Evolutionary conservation across 2,888 invertebrate genomes (phyloP).

Genomic region (Erebia palarica): DNA sequence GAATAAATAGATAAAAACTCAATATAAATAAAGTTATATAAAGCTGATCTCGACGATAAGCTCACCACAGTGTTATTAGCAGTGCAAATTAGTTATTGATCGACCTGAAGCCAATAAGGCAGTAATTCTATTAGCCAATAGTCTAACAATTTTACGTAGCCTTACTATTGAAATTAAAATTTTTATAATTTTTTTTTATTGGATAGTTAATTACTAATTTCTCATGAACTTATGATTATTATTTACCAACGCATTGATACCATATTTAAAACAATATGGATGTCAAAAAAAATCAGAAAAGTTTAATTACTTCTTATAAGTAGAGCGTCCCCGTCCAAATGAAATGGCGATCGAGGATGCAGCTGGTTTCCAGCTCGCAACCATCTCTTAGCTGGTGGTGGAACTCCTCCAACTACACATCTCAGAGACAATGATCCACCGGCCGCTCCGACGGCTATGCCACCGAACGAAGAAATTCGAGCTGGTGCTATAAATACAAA

Average conservation of each 20-base stretch:
- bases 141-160: neutral
- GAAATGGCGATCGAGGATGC: slow-evolving; percentile 84
- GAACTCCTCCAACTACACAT: slow-evolving; percentile 89
- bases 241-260: no score
- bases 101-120: neutral
- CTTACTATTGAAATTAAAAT: neutral
- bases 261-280: no score
- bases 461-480: slow-evolving; percentile 92
- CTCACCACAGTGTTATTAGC: slow-evolving; percentile 9
- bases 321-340: slow-evolving; percentile 85
- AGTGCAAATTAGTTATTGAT: slow-evolving; percentile 10
- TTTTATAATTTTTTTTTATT: no score
- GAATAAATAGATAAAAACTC: slow-evolving; percentile 2
- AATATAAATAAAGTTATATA: neutral
- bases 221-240: no score
- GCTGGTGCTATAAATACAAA: slow-evolving; percentile 85
- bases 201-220: neutral
- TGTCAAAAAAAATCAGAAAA: neutral
- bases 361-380: slow-evolving; percentile 85
- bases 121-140: neutral
- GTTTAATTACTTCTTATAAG: slow-evolving; percentile 84
- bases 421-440: slow-evolving; percentile 86
- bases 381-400: slow-evolving; percentile 90
- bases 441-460: slow-evolving; percentile 86
- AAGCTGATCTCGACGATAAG: neutral